These are phyloP conservation scores for Ischnus inquisitorius DNA, from an alignment of 2,888 invertebrate genomes.

Conservation along the genomic window DNA sequence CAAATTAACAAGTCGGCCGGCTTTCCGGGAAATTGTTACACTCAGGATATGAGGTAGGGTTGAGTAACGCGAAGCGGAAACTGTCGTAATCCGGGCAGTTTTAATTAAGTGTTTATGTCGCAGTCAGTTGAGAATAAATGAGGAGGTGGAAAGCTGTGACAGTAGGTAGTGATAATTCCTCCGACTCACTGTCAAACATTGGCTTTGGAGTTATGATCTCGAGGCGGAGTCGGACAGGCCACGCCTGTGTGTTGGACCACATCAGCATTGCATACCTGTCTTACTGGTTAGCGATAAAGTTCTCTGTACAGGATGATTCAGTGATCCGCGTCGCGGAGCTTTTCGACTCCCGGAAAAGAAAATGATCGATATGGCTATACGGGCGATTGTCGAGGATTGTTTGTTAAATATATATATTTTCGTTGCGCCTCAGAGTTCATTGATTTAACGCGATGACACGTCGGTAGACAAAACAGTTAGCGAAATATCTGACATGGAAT, in stretches of 20 bases:
- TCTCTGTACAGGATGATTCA: conserved; percentile 2
- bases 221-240: conserved; percentile 33
- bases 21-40: background rate
- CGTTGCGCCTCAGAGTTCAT: background rate
- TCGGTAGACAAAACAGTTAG: background rate
- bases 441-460: background rate
- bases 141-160: conserved; percentile 16
- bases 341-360: background rate
- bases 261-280: conserved; percentile 13
- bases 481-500: background rate
- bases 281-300: conserved; percentile 25
- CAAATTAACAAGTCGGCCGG: background rate
- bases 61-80: background rate
- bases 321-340: background rate
- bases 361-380: background rate
- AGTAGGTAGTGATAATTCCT: conserved; percentile 30
- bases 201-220: conserved; percentile 33
- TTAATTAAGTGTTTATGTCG: conserved; percentile 1
- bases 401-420: background rate
- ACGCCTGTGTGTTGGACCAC: conserved; percentile 34
- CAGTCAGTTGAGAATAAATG: conserved; percentile 17
- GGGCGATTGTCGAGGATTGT: background rate
- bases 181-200: conserved; percentile 44
- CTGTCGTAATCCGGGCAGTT: conserved; percentile 1
- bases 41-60: background rate